These are phyloP conservation scores for Chironomus striatipennis DNA, from an alignment of 1,140 invertebrate genomes.

Conservation along the genomic window DNA sequence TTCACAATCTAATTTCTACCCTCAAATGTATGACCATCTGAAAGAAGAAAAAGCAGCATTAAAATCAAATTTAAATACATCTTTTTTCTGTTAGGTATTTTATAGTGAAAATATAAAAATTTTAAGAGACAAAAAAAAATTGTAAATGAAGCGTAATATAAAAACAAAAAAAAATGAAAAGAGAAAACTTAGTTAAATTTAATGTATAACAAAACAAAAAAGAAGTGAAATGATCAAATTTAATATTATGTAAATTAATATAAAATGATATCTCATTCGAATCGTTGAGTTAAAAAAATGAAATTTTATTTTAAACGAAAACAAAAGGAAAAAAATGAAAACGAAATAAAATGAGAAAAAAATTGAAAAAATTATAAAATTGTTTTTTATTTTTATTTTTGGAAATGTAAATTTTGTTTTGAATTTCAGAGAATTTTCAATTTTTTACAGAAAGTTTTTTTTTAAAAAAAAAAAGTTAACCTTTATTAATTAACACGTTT, in stretches of 20 bases:
- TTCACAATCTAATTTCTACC: too few relatives aligned
- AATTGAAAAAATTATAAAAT: not conserved
- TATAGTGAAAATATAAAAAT: not conserved
- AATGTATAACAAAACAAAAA: not conserved
- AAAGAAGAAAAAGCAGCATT: too few relatives aligned
- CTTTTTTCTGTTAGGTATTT: too few relatives aligned
- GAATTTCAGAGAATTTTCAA: too few relatives aligned
- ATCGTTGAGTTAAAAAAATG: not conserved
- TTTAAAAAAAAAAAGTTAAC: too few relatives aligned
- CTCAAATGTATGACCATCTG: too few relatives aligned
- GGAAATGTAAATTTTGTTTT: too few relatives aligned
- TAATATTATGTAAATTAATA: not conserved
- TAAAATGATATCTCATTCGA: not conserved
- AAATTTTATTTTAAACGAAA: not conserved
- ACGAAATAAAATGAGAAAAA: not conserved
- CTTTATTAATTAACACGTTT: too few relatives aligned
- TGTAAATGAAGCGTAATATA: not conserved
- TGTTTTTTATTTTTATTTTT: not conserved
- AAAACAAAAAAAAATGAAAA: not conserved
- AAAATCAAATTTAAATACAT: too few relatives aligned
- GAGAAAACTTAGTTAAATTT: conserved; percentile 2
- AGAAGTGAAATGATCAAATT: not conserved
- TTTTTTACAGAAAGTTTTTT: too few relatives aligned
- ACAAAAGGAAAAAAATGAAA: not conserved
- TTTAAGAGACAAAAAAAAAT: not conserved